These are phyloP conservation scores for Eupeodes latifasciatus DNA, from an alignment of 2,888 invertebrate genomes.

Conservation along the genomic window DNA sequence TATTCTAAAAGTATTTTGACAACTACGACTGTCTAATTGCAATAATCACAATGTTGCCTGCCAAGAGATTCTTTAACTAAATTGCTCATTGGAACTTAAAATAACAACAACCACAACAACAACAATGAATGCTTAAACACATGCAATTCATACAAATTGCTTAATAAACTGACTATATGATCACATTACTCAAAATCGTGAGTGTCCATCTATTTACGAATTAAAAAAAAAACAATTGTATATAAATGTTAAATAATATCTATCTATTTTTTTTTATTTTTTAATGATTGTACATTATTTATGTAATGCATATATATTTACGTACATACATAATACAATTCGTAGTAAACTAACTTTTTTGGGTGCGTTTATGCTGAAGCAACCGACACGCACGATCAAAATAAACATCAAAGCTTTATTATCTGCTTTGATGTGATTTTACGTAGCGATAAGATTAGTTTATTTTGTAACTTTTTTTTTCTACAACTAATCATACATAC, in stretches of 20 bases:
- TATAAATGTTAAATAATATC: not conserved
- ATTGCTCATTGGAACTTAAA: slow-evolving; percentile 55
- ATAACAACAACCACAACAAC: slow-evolving; percentile 7
- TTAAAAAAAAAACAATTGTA: not conserved
- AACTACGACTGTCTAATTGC: slow-evolving; percentile 68
- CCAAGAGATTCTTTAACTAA: slow-evolving; percentile 56
- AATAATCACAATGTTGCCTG: slow-evolving; percentile 69
- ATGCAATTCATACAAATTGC: slow-evolving; percentile 71
- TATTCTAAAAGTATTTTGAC: slow-evolving; percentile 52
- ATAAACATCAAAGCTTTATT: too few relatives aligned
- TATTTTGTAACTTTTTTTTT: too few relatives aligned
- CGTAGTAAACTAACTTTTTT: too few relatives aligned
- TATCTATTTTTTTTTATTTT: not conserved
- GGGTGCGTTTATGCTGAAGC: too few relatives aligned
- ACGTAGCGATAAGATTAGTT: too few relatives aligned
- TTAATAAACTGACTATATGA: slow-evolving; percentile 46
- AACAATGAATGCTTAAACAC: slow-evolving; percentile 50
- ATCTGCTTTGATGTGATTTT: too few relatives aligned
- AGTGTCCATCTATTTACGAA: slow-evolving; percentile 42
- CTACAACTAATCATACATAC: too few relatives aligned
- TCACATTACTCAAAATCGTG: slow-evolving; percentile 48
- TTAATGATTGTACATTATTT: not conserved
- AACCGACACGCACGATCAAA: too few relatives aligned
- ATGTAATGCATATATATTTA: too few relatives aligned
- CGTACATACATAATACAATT: too few relatives aligned